Evolutionary conservation across 2,888 invertebrate species (phyloP).

Genomic region (Lypha dubia): DNA sequence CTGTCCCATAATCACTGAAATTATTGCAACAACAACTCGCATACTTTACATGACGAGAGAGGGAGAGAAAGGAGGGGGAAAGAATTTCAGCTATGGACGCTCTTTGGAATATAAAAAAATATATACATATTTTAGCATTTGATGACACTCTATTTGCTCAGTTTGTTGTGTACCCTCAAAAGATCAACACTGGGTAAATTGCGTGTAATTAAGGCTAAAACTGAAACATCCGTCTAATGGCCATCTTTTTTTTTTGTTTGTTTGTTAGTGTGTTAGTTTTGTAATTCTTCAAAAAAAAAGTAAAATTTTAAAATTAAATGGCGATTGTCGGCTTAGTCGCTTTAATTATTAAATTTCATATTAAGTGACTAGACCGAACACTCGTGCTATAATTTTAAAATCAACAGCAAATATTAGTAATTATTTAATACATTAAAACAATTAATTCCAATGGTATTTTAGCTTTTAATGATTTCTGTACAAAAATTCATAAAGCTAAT

Average conservation of each 20-base stretch:
- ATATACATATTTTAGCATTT: not conserved
- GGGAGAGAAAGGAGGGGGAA: not conserved
- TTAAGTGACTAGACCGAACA: conserved; percentile 83
- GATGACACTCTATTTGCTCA: conserved; percentile 78
- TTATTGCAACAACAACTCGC: conserved; percentile 25
- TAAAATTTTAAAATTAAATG: conserved; percentile 82
- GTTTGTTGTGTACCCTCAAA: conserved; percentile 75
- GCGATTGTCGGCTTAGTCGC: conserved; percentile 83
- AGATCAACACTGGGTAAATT: conserved; percentile 82
- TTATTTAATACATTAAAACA: conserved; percentile 70
- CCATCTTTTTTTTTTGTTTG: too few species aligned
- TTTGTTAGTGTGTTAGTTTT: conserved; percentile 10
- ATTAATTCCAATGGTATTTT: conserved; percentile 82
- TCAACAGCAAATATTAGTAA: conserved; percentile 70
- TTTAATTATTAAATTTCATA: conserved; percentile 72
- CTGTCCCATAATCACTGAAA: conserved; percentile 80
- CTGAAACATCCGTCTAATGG: too few species aligned
- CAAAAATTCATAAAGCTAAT: conserved; percentile 81
- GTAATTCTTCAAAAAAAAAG: not conserved
- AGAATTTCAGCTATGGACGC: not conserved
- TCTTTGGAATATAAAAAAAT: not conserved
- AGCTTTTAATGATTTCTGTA: conserved; percentile 80
- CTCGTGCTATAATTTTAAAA: conserved; percentile 84
- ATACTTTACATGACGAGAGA: not conserved
- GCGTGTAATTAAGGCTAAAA: conserved; percentile 77